A percentile compares a stretch with the other conserved stretches of the same genome.
These are phyloP conservation scores for Pipistrellus pygmaeus DNA, from an alignment of 2,797 vertebrate genomes.

Conservation along the genomic window DNA sequence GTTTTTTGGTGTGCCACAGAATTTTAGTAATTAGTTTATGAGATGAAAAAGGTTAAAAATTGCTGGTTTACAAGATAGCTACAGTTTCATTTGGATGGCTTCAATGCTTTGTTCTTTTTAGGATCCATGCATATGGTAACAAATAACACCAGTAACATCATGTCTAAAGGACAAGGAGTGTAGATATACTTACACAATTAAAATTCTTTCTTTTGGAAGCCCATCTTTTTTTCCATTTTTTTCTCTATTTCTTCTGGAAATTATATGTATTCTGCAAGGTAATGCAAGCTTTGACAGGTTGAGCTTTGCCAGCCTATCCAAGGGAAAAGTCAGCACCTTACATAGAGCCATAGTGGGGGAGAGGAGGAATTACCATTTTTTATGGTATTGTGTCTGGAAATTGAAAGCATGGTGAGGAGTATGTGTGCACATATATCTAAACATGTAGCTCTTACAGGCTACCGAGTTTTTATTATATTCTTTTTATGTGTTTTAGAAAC, in stretches of 20 bases:
- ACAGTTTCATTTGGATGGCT: not conserved
- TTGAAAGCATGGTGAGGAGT: not conserved
- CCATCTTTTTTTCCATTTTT: conserved; percentile 53
- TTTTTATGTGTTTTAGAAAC: not conserved
- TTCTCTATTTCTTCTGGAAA: conserved; percentile 50
- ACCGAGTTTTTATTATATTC: conserved; percentile 11
- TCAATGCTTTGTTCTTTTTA: not conserved
- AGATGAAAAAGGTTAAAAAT: not conserved
- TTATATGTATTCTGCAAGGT: conserved; percentile 50
- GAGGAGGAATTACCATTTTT: not conserved
- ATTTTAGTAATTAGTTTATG: not conserved
- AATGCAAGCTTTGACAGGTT: conserved; percentile 37
- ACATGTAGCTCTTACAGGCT: conserved; percentile 18
- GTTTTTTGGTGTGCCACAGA: not conserved
- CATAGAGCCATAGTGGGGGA: not conserved
- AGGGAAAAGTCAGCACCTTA: conserved; percentile 37
- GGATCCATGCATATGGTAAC: not conserved
- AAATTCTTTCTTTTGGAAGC: conserved; percentile 56
- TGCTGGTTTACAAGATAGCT: not conserved
- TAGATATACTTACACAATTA: not conserved
- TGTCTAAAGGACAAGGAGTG: conserved; percentile 27
- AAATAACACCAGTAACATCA: not conserved
- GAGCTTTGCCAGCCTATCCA: conserved; percentile 1
- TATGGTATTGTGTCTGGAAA: conserved; percentile 5
- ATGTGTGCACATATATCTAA: not conserved